Conservation (phyloP, 2,113 vertebrate genomes). For the Saccopteryx bilineata region DNA sequence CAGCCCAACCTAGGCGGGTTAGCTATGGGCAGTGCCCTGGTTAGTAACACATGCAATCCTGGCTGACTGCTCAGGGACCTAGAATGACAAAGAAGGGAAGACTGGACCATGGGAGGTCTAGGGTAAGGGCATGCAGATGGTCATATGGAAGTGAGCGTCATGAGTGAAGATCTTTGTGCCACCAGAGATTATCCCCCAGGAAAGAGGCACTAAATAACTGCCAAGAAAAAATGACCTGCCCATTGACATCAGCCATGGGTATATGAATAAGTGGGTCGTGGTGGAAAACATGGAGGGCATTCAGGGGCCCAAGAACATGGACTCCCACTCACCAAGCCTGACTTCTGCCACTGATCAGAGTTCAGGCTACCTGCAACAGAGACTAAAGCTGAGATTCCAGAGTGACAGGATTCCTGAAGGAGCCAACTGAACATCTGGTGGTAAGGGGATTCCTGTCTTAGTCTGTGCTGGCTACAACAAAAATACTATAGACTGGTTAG, state of each 20-base stretch:
- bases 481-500: not conserved
- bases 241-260: not conserved
- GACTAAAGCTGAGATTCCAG: not conserved
- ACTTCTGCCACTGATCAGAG: not conserved
- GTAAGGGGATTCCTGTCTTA: not conserved
- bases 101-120: not conserved
- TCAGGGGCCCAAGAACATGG: fast-evolving
- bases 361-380: not conserved
- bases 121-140: not conserved
- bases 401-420: not conserved
- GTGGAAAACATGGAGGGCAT: not conserved
- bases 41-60: not conserved
- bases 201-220: not conserved
- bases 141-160: not conserved
- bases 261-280: too few relatives aligned
- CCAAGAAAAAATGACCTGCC: not conserved
- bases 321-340: not conserved
- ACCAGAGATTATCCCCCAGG: not conserved
- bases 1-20: not conserved
- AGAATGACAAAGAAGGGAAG: not conserved
- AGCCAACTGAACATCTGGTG: not conserved
- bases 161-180: not conserved
- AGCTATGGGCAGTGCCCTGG: not conserved
- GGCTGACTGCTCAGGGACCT: not conserved
- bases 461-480: not conserved